Evolutionary conservation across 2,888 invertebrate genomes (phyloP), one percentile per base, ranked within the genome.

Genomic region (Cloeon dipterum): DNA sequence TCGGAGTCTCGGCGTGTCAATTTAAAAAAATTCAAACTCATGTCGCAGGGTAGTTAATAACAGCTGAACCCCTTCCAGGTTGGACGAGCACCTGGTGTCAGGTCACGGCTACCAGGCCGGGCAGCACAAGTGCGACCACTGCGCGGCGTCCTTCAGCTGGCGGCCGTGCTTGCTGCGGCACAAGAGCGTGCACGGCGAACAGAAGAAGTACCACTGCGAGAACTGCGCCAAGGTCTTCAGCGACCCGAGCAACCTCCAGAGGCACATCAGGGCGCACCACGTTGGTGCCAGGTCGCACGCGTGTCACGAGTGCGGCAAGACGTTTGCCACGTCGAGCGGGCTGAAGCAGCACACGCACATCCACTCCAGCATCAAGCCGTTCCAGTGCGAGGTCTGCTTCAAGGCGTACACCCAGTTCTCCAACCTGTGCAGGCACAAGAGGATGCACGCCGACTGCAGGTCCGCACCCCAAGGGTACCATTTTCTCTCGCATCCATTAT

Each of bases 371-470:
- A 81, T 93, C 46, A 98, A 98, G 59, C 96, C 96, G 3, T 96
- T 94, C 63, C 79, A 78, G 68, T 91, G 89, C 61, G 83, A 83
- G 55, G 86, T 93, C 46, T 98, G 98, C 64, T 78, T 79, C 54
- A 98, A 98, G 67, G 78, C 91, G 8, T 98, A 98, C 63, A 98
- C 98, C 3, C 98, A 98, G 62, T 98, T 98, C 59, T 96, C 94
- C 26, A 99, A 98, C 58, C 67, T 99, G 51, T 98, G 98, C 55
- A 79, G 98, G n/a, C 98, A 98, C 63, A 93, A 89, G 54, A 85
- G 96, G 40, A 94, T 96, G 89, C 98, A 98, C 66, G 76, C 81
- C 38, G 82, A 86, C 53, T 96, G 94, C 57, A 78, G 89, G 49
- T 29, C 29, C n/a, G n/a, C n/a, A n/a, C n/a, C n/a, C n/a, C n/a